Base-by-base conservation (phyloP, 2,113 vertebrate genomes). In the Synchiropus splendidus region DNA sequence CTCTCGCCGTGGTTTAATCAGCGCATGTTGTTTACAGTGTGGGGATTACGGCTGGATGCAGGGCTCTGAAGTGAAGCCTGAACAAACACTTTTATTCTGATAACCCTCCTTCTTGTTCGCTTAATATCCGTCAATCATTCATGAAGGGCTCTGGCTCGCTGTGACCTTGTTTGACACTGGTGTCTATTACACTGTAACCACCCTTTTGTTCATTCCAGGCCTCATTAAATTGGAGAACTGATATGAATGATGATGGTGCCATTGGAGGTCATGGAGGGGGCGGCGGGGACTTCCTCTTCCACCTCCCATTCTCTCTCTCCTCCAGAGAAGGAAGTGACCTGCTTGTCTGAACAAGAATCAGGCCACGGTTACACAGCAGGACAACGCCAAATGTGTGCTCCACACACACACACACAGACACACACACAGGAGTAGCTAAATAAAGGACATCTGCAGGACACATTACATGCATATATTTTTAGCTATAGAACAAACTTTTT, bases 311-410 rank as follows among this genome's bases (percentile, higher is more conserved):
- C 48, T 41, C 51, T 54, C 67, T 61, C 67, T 75, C 52, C 65
- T 82, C 76, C 61, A 70, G 68, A 78, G 21, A 72, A 80, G 76
- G 75, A 86, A 83, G 75, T 82, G 73, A 72, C 72, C 74, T 61
- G 61, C 64, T 82, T 76, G 68, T 80, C 53, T 69, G 62, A 70
- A 67, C 64, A 78, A 57, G 74, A 82, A 83, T 70, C 70, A 76
- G 64, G 70, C 60, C 72, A 77, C 27, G 42, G 68, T 67, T 48
- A 39, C 68, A 42, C 82, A 77, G 81, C 53, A 62, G 72, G 77
- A 58, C 58, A 45, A 67, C 59, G 62, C 54, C 27, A 62, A 67
- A 63, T 66, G 39, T 64, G 45, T 43, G 36, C 62, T 30, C 44
- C 32, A 47, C 27, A 43, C 39, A 64, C 31, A 52, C 54, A 31